Evolutionary conservation across 2,113 vertebrate species (phyloP).

Genomic region (Xiphias gladius): DNA sequence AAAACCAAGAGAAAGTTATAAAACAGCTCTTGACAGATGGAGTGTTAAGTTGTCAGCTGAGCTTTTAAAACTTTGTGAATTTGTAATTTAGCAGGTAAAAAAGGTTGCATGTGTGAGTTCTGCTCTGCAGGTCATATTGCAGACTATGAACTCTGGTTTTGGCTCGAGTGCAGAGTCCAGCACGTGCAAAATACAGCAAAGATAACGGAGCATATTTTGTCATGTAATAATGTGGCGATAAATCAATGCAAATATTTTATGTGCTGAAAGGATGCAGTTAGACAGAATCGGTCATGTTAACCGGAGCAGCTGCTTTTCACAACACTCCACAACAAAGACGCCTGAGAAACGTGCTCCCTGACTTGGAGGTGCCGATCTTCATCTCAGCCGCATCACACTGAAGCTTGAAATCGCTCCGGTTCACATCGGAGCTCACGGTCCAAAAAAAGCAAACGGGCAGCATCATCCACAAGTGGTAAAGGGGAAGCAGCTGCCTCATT

Average conservation of each 20-base stretch:
- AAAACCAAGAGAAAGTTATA: not conserved
- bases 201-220: not conserved
- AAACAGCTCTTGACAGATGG: not conserved
- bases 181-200: not conserved
- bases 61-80: slow-evolving; percentile 5
- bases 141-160: not conserved
- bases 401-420: slow-evolving; percentile 11
- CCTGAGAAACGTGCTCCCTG: slow-evolving; percentile 4
- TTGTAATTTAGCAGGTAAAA: not conserved
- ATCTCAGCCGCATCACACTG: not conserved
- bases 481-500: slow-evolving; percentile 17
- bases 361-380: slow-evolving; percentile 26
- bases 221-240: not conserved
- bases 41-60: not conserved
- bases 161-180: not conserved
- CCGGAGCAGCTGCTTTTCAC: slow-evolving; percentile 14
- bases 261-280: not conserved
- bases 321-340: slow-evolving; percentile 2
- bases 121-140: not conserved
- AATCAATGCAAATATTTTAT: not conserved
- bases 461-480: slow-evolving; percentile 27
- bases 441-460: slow-evolving; percentile 45
- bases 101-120: not conserved
- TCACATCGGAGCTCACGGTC: slow-evolving; percentile 34
- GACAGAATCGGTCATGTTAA: slow-evolving; percentile 16